Evolutionary conservation across 1,140 invertebrate genomes (phyloP), one percentile per base, ranked within the genome.

Genomic region (Procambarus clarkii): DNA sequence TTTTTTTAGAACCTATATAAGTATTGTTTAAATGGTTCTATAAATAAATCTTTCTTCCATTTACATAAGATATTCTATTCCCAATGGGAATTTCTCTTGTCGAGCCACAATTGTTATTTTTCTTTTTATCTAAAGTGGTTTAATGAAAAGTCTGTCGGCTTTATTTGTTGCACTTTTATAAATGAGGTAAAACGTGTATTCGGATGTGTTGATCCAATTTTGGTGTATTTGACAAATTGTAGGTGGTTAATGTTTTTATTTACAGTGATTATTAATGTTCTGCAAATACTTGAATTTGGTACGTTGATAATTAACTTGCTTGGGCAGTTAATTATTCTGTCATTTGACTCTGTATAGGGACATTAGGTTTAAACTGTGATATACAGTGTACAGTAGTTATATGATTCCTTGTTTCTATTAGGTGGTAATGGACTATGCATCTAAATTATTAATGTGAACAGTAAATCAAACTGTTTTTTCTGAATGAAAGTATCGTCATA

Each of bases 341-440:
- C 54, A 81, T 82, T 58, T 44, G 24, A 90, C 71, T 54, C 58
- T 76, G 77, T n/a, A 90, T 24, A 76, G 81, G 71, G 80, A 84
- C 60, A 78, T 90, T 90, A 90, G 81, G 88, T 90, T 90, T 74
- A 88, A 90, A 90, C 88, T 90, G 88, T 90, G 88, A 90, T 90
- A 90, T 84, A 84, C 88, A 90, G 88, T 90, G 81, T 90, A 78
- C 34, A 34, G 13, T 54, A 9, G 80, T 84, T 46, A 77, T 76
- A 77, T 81, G 80, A 60, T 64, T 54, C 58, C 69, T 88, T 71
- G 64, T 84, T 90, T 83, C 9, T 90, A 69, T 88, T 60, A 5
- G 34, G 45, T 77, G 80, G 46, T 60, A 48, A 84, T 58, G 21
- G 60, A 34, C 83, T 58, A 74, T 76, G 64, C 76, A 86, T 74